Evolutionary conservation across 2,888 invertebrate species (phyloP), one percentile per base, ranked within the genome.

Genomic region (Epinotia bilunana): DNA sequence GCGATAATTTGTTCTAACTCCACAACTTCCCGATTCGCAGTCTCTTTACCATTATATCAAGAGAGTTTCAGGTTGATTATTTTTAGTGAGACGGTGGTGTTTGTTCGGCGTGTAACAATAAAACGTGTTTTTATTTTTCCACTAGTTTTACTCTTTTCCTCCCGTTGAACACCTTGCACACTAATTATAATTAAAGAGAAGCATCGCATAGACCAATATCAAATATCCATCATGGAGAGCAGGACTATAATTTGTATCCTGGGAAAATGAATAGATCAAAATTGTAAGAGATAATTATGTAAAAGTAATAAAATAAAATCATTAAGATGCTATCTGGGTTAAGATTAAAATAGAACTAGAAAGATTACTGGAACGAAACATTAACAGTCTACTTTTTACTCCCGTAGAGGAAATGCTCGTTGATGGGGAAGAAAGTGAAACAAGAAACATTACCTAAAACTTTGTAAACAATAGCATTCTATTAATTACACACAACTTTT

Each of bases 1-100:
- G 83, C 83, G 84, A 88, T 87, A 87, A 88, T 86, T 88, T 89
- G 75, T 75, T 61, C 75, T 57, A 72, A 72, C 71, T 75, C 61
- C 65, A 57, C 46, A 75, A 75, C 75, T 75, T 75, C 71, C 67
- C 67, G 75, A 72, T 72, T 72, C 67, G 55, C 65, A 61, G 75
- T 57, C 72, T 67, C 72, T 75, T 74, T 74, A 70, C n/a, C 63
- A 62, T 53, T 65, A 58, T 49, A 20, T 20, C 55, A 46, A 13
- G 28, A n/a, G 16, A 53, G 28, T 43, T 63, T 68, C 12, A 28
- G 13, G 63, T 57, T 63, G 64, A 33, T 63, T 46, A 12, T 68
- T 49, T 58, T 3, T 67, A 12, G 55, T 20, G 55, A 33, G 28
- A 65, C n/a, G 39, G 33, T 33, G 39, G 5, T 18, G 12, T 11